These are phyloP conservation scores for Chymomyza fuscimana DNA, from an alignment of 2,888 invertebrate genomes.

Conservation along the genomic window DNA sequence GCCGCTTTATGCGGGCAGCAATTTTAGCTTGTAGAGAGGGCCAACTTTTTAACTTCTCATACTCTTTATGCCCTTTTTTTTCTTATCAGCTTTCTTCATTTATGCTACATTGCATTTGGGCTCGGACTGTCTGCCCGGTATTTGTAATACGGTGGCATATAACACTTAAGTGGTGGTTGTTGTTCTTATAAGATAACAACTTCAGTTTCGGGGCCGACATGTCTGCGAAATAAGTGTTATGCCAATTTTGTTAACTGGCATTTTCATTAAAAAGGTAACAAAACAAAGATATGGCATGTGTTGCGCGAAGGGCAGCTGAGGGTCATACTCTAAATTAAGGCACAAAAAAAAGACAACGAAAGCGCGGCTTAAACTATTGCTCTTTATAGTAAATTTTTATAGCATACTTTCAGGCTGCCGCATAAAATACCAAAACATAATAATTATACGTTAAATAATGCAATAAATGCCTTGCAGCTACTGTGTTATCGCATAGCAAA, in stretches of 20 bases:
- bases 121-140: conserved; percentile 16
- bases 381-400: background rate
- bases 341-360: background rate
- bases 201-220: conserved; percentile 55
- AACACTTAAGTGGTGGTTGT: conserved; percentile 74
- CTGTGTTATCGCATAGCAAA: background rate
- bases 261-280: conserved; percentile 44
- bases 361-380: background rate
- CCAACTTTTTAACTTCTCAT: conserved; percentile 40
- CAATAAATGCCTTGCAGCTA: background rate
- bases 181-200: conserved; percentile 67
- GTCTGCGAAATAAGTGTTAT: conserved; percentile 44
- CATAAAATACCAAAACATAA: background rate
- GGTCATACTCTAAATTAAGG: background rate
- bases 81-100: conserved; percentile 73
- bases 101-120: conserved; percentile 62
- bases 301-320: background rate
- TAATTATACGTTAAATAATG: background rate
- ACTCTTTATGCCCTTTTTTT: conserved; percentile 24
- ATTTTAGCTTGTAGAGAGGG: conserved; percentile 38
- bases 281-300: background rate
- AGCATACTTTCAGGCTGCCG: conserved; percentile 17
- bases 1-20: conserved; percentile 59
- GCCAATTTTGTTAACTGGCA: conserved; percentile 72
- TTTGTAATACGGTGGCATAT: conserved; percentile 73